A percentile compares a stretch with the other conserved stretches of the same genome.
These are phyloP conservation scores for Sceloporus tristichus DNA, from an alignment of 2,113 vertebrate species.

Conservation along the genomic window DNA sequence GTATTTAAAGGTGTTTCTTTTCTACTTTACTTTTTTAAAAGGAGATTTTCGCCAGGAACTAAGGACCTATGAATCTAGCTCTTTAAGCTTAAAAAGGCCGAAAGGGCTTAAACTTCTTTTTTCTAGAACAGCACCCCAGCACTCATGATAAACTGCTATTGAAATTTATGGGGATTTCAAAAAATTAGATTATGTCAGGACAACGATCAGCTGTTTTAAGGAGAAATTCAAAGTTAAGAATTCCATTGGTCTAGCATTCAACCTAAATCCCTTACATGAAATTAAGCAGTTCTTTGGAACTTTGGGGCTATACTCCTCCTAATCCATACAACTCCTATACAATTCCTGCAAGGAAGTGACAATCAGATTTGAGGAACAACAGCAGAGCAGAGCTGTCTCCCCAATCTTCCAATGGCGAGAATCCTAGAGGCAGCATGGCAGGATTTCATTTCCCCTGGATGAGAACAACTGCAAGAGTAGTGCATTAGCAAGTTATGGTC, in stretches of 20 bases:
- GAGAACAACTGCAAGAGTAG: background rate
- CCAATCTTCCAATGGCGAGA: background rate
- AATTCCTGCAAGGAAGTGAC: background rate
- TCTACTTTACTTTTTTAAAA: background rate
- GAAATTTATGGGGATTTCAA: background rate
- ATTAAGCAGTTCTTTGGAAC: background rate
- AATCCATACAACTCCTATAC: no score
- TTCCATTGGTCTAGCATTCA: background rate
- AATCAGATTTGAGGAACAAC: background rate
- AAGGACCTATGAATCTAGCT: background rate
- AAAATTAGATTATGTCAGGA: no score
- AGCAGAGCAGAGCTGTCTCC: background rate
- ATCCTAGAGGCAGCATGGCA: background rate
- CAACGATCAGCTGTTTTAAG: background rate
- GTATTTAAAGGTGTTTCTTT: background rate
- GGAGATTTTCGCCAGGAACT: background rate
- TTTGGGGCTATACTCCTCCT: background rate
- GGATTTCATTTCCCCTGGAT: background rate
- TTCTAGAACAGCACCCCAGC: background rate
- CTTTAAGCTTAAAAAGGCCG: background rate
- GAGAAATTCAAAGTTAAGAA: background rate
- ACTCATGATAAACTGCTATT: background rate
- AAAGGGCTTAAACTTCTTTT: background rate
- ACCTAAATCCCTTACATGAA: background rate
- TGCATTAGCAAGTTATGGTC: background rate